These are phyloP conservation scores for Melieria crassipennis DNA, from an alignment of 2,888 invertebrate genomes.

Conservation along the genomic window DNA sequence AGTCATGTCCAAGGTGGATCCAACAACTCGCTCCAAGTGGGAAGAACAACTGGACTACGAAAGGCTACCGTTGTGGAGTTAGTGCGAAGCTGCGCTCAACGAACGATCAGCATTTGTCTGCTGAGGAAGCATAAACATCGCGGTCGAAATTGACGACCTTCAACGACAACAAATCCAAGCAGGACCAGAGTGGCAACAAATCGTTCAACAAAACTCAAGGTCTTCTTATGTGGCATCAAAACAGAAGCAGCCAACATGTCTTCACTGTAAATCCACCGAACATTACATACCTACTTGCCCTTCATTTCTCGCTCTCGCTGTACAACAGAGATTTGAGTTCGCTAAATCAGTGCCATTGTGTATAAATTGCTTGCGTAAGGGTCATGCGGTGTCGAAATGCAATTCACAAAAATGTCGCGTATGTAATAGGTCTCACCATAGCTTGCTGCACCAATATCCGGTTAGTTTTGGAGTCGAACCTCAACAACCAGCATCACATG, in stretches of 20 bases:
- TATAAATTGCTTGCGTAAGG: conserved; percentile 36
- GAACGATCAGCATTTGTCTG: conserved; percentile 28
- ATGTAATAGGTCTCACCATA: conserved; percentile 34
- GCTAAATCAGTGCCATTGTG: conserved; percentile 16
- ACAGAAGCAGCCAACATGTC: not conserved
- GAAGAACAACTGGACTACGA: conserved; percentile 34
- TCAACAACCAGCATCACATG: conserved; percentile 6
- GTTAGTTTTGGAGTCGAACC: conserved; percentile 20
- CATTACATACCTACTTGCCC: conserved; percentile 7
- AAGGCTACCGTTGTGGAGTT: conserved; percentile 35
- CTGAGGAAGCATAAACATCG: too few species aligned
- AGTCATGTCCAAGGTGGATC: conserved; percentile 38
- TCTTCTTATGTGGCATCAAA: not conserved
- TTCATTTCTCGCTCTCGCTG: not conserved
- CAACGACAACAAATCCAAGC: not conserved
- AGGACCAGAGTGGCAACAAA: not conserved
- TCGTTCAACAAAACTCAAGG: not conserved
- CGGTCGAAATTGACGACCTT: not conserved
- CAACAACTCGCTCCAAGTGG: conserved; percentile 32
- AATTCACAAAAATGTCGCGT: conserved; percentile 29
- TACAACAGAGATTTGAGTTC: conserved; percentile 12
- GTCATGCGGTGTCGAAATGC: conserved; percentile 35
- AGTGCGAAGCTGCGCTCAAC: conserved; percentile 34
- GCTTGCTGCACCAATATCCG: conserved; percentile 32
- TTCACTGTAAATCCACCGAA: conserved; percentile 1